These are phyloP conservation scores for Chymomyza procnemis DNA, from an alignment of 2,888 invertebrate species.

Conservation along the genomic window DNA sequence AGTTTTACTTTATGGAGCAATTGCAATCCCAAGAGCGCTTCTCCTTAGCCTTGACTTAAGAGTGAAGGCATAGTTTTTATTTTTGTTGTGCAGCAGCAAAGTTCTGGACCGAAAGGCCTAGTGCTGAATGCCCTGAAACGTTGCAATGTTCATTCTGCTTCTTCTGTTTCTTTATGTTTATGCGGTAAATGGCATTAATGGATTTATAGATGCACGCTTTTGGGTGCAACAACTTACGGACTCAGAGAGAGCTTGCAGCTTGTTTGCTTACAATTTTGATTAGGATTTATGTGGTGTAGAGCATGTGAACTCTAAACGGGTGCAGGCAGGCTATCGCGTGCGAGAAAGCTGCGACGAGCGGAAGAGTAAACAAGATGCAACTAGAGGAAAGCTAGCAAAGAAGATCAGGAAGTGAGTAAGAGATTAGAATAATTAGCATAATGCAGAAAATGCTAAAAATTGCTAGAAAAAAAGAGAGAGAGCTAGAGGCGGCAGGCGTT, in stretches of 20 bases:
- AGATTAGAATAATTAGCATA: too few species aligned
- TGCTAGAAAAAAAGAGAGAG: too few species aligned
- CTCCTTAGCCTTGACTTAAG: slow-evolving; percentile 2
- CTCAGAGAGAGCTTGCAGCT: slow-evolving; percentile 25
- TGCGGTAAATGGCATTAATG: slow-evolving; percentile 72
- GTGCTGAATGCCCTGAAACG: slow-evolving; percentile 2
- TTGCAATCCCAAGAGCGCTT: slow-evolving; percentile 51
- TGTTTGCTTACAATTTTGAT: slow-evolving; percentile 63
- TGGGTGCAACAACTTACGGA: not conserved
- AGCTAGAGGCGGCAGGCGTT: too few species aligned
- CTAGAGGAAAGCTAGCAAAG: too few species aligned
- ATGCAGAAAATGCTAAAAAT: too few species aligned
- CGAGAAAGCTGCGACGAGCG: too few species aligned
- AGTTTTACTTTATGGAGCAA: slow-evolving; percentile 75
- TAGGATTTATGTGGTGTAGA: slow-evolving; percentile 61
- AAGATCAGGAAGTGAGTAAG: too few species aligned
- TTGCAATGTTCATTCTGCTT: slow-evolving; percentile 2
- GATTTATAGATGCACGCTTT: slow-evolving; percentile 63
- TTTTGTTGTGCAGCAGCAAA: slow-evolving; percentile 22
- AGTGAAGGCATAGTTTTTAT: not conserved
- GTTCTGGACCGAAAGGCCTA: slow-evolving; percentile 8
- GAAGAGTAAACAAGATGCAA: too few species aligned
- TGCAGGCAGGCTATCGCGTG: too few species aligned
- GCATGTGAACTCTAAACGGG: slow-evolving; percentile 30
- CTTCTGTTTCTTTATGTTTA: slow-evolving; percentile 59